phyloP scores from a whole-genome alignment of 2,113 vertebrate species.

The Mola mola region DNA sequence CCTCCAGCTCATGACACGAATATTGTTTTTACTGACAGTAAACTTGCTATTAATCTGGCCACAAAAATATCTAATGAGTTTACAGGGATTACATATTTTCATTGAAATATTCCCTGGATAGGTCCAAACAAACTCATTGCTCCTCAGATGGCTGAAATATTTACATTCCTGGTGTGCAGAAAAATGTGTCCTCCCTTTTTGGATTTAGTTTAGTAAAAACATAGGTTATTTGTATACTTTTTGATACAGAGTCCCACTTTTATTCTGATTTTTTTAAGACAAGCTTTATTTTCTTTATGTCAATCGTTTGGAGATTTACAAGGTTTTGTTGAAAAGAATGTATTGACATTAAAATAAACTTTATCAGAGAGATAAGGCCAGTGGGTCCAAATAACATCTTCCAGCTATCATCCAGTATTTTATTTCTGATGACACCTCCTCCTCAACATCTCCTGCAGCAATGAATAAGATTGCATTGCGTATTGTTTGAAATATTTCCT shows the following conservation, averaged over 20 bases:
- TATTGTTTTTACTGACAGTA: constrained; percentile 37
- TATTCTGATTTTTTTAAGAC: not conserved
- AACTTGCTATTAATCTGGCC: constrained; percentile 24
- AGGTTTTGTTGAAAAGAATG: not conserved
- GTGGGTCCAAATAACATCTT: not conserved
- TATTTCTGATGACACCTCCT: not conserved
- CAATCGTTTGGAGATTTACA: not conserved
- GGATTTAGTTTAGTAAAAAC: too few relatives aligned
- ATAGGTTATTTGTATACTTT: too few relatives aligned
- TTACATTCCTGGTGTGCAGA: not conserved
- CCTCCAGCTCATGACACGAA: constrained; percentile 22
- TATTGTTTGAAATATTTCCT: constrained; percentile 5
- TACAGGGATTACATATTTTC: constrained; percentile 37
- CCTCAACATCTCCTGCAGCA: not conserved
- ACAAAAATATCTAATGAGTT: constrained; percentile 15
- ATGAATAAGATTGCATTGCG: not conserved
- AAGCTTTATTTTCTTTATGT: not conserved
- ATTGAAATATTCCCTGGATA: constrained; percentile 2
- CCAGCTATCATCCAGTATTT: constrained; percentile 1
- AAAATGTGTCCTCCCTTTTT: constrained; percentile 2
- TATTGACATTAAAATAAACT: not conserved
- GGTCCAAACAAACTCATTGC: not conserved
- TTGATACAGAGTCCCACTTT: not conserved
- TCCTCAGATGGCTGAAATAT: constrained; percentile 2
- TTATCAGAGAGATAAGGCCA: not conserved